Evolutionary conservation across 92 coral and sea anemone species (phyloP), one percentile per base, ranked within the genome.

Genomic region (Porites evermanni): DNA sequence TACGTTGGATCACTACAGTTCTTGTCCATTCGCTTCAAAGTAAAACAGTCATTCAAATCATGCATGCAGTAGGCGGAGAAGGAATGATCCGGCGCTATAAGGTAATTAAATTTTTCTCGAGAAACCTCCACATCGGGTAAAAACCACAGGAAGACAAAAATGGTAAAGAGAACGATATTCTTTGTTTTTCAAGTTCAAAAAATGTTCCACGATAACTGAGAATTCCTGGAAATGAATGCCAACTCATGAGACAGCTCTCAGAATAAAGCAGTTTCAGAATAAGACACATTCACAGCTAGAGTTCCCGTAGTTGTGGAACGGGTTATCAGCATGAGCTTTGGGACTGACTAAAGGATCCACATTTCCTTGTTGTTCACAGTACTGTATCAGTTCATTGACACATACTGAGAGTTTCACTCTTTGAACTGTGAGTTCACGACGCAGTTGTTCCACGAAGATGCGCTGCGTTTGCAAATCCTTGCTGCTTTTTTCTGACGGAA

Each of bases 331-430:
- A 9, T 79, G 72, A 18, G 92, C 88, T 65, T 92, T 94, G 1
- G 92, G 88, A 53, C 91, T 90, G 52, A 94, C 92, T 8, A 94
- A 64, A 51, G 95, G 94, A 58, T 94, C 98, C 50, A 84, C 89
- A 59, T 84, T 68, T 38, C 87, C 92, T 58, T 94, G 93, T 26
- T 94, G 94, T 47, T 94, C 95, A 20, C 98, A 94, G 70, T 91
- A 92, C 71, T 94, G 94, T 26, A 92, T 66, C 64, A 94, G 88
- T 8, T 94, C 98, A 23, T 76, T 91, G 1, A 91, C 98, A 63
- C 98, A 92, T 79, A 88, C 94, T 7, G 98, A 94, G 0, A 94
- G 81, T 65, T 94, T 94, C 63, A 93, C 81, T 13, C 98, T 87
- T 59, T 92, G 92, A 1, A 92, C 75, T 29, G 84, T 89, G 29